Evolutionary conservation across 2,113 vertebrate genomes (phyloP).

Genomic region (Lipotes vexillifer): DNA sequence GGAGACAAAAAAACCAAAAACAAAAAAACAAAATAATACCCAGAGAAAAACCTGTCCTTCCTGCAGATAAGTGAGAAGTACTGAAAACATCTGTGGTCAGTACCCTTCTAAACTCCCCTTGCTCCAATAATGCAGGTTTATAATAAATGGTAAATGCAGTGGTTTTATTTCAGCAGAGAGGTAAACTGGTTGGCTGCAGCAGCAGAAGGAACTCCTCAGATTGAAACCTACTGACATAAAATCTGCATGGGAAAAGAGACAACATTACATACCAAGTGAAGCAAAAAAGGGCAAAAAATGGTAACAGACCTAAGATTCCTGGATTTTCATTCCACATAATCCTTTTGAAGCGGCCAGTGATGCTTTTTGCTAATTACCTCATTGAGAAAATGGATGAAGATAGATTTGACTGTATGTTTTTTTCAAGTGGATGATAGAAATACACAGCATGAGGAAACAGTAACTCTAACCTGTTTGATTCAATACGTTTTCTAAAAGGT

Average conservation of each 20-base stretch:
- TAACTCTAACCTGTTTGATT: background rate
- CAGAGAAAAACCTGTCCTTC: conserved; percentile 83
- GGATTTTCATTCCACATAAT: conserved; percentile 57
- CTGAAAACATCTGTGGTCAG: conserved; percentile 77
- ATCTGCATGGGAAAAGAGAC: conserved; percentile 62
- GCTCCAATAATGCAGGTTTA: conserved; percentile 78
- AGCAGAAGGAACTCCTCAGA: conserved; percentile 72
- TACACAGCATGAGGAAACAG: background rate
- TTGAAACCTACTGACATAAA: conserved; percentile 61
- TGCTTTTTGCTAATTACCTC: background rate
- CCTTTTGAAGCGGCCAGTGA: background rate
- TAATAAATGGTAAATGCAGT: conserved; percentile 75
- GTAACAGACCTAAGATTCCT: conserved; percentile 50
- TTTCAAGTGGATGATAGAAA: background rate
- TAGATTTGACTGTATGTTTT: background rate
- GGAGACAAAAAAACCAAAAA: conserved; percentile 79
- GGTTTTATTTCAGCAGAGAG: conserved; percentile 79
- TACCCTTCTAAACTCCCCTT: conserved; percentile 80
- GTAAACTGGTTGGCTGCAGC: conserved; percentile 79
- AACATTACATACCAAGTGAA: conserved; percentile 59
- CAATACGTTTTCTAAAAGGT: background rate
- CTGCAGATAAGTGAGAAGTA: conserved; percentile 80
- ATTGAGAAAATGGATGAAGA: background rate
- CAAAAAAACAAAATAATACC: conserved; percentile 74
- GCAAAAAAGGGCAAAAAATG: conserved; percentile 48